Conservation (phyloP, 2,113 vertebrate genomes). For the Etheostoma spectabile region DNA sequence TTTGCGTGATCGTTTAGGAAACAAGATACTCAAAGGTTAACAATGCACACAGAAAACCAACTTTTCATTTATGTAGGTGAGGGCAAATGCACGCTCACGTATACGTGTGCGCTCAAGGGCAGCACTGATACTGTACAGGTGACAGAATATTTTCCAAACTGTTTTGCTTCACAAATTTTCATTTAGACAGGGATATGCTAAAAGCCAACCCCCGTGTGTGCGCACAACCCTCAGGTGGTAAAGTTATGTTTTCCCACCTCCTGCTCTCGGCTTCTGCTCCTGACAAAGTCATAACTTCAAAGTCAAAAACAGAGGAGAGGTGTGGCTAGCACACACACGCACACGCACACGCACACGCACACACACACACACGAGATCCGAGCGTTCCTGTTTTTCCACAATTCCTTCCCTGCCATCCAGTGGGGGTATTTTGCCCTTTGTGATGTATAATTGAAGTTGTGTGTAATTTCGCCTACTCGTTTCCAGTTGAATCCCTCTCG, state of each 20-base stretch:
- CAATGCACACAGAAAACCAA: not conserved
- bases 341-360: constrained; percentile 26
- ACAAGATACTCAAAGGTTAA: constrained; percentile 23
- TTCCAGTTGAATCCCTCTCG: constrained; percentile 54
- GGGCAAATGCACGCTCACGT: constrained; percentile 13
- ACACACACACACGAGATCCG: constrained; percentile 41
- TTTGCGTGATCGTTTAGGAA: not conserved
- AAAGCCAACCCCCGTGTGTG: constrained; percentile 50
- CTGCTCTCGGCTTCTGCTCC: constrained; percentile 60
- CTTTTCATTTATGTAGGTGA: constrained; percentile 2
- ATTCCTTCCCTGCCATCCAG: constrained; percentile 41
- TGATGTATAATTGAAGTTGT: constrained; percentile 75
- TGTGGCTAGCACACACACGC: constrained; percentile 7
- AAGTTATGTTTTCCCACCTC: constrained; percentile 62
- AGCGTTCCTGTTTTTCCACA: constrained; percentile 17
- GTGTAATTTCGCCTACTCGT: constrained; percentile 59
- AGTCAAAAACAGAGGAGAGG: constrained; percentile 65
- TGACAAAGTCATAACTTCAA: constrained; percentile 78
- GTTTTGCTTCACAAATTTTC: constrained; percentile 77
- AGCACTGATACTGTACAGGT: constrained; percentile 35
- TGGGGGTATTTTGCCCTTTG: constrained; percentile 61
- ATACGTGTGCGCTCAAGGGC: constrained; percentile 43
- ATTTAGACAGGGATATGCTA: constrained; percentile 75
- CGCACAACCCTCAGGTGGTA: constrained; percentile 62
- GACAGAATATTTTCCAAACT: constrained; percentile 58